Percentiles rank a stretch among this genome's conserved stretches.
These are phyloP conservation scores for Portunus trituberculatus DNA, from an alignment of 1,140 invertebrate species.

Conservation along the genomic window DNA sequence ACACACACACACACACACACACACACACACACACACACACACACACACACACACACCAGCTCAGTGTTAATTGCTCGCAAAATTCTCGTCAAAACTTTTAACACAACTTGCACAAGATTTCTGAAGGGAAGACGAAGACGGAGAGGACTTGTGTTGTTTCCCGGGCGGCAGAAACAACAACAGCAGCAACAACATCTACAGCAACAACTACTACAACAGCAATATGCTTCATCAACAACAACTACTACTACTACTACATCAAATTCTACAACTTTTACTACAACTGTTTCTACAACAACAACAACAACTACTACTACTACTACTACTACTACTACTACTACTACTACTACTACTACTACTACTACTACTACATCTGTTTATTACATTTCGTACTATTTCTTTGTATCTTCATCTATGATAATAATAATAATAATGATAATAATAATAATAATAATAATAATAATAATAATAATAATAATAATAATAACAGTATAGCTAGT, in stretches of 20 bases:
- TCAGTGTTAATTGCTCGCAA: not conserved
- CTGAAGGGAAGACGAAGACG: not conserved
- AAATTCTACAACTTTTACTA: not conserved
- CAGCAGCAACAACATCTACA: not conserved
- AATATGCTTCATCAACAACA: not conserved
- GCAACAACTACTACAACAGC: constrained; percentile 5
- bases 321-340: constrained; percentile 44
- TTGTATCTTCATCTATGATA: not conserved
- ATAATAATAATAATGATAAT: constrained; percentile 39
- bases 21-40: constrained; percentile 14
- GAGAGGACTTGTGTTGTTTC: not conserved
- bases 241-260: constrained; percentile 49
- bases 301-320: not conserved
- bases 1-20: constrained; percentile 11
- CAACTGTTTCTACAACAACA: not conserved
- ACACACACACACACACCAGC: not conserved
- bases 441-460: constrained; percentile 44
- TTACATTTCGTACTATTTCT: constrained; percentile 13
- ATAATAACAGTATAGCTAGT: not conserved
- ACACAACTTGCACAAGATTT: not conserved
- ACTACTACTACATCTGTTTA: constrained; percentile 4
- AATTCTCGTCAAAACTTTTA: not conserved
- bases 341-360: constrained; percentile 47
- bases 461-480: constrained; percentile 26
- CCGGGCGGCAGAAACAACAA: not conserved